Evolutionary conservation across 2,797 vertebrate genomes (phyloP).

Genomic region (Aotus griseimembra): DNA sequence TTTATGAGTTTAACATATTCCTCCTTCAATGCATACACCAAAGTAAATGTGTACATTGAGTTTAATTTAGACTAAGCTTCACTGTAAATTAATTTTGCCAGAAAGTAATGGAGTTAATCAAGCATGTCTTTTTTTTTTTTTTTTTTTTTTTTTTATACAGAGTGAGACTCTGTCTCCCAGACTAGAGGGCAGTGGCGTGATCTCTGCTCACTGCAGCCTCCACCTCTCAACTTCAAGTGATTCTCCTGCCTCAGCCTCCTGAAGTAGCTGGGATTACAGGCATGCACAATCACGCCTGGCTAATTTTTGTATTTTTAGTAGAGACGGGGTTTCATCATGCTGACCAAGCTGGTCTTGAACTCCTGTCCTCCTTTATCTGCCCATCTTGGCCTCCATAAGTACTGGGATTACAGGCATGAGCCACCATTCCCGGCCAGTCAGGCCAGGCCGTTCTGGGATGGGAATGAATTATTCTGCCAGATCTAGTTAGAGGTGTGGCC

Average conservation of each 20-base stretch:
- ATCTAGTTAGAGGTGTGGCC: accelerated
- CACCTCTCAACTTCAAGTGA: not conserved
- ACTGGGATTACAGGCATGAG: not conserved
- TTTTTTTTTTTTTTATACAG: too few species aligned
- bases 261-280: not conserved
- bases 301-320: not conserved
- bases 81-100: too few species aligned
- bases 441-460: not conserved
- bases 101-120: not conserved
- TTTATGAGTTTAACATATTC: not conserved
- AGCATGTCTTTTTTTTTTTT: too few species aligned
- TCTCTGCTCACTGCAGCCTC: too few species aligned
- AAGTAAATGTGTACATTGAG: too few species aligned
- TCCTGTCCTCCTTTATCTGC: not conserved
- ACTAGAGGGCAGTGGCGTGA: too few species aligned
- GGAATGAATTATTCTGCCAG: too few species aligned
- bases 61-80: not conserved
- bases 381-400: not conserved
- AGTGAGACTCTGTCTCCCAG: too few species aligned
- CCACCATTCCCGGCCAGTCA: not conserved
- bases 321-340: not conserved
- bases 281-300: not conserved
- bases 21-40: too few species aligned
- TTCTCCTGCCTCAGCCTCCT: not conserved
- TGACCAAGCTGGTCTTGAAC: not conserved